phyloP scores from a whole-genome alignment of 2,888 invertebrate species.

The Leptinotarsa tumamoca region DNA sequence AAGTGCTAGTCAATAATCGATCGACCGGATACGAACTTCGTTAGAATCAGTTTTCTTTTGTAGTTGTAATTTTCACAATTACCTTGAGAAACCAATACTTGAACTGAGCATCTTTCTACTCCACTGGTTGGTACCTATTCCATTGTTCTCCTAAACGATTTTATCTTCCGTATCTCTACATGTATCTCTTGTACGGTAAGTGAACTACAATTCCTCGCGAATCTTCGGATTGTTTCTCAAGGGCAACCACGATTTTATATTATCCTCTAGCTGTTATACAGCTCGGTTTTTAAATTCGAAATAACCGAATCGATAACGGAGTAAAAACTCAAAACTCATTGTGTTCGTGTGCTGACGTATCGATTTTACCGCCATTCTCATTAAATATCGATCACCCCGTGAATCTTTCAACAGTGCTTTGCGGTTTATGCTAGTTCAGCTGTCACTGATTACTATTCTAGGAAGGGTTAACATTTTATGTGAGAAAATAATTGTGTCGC shows the following conservation, averaged over 20 bases:
- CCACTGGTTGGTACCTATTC: constrained; percentile 41
- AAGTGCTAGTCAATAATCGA: no score
- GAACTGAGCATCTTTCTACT: constrained; percentile 32
- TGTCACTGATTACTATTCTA: constrained; percentile 33
- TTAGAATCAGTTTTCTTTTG: no score
- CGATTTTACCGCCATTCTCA: constrained; percentile 33
- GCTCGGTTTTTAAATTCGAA: not conserved
- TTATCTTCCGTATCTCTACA: constrained; percentile 51
- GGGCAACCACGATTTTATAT: constrained; percentile 40
- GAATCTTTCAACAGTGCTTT: constrained; percentile 31
- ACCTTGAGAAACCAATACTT: no score
- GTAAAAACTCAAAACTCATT: constrained; percentile 13
- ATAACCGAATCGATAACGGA: constrained; percentile 14
- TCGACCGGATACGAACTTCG: no score
- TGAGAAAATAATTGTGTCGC: constrained; percentile 25
- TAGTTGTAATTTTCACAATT: no score
- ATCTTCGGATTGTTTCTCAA: constrained; percentile 44
- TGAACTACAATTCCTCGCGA: constrained; percentile 49
- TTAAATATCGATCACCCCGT: constrained; percentile 33
- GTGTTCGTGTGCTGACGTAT: constrained; percentile 34
- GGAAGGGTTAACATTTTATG: constrained; percentile 27
- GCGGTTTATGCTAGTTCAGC: constrained; percentile 15
- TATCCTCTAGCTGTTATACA: constrained; percentile 5
- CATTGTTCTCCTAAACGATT: constrained; percentile 49
- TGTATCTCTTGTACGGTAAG: constrained; percentile 54